phyloP scores from a whole-genome alignment of 2,888 invertebrate genomes.

The Xylota sylvarum region DNA sequence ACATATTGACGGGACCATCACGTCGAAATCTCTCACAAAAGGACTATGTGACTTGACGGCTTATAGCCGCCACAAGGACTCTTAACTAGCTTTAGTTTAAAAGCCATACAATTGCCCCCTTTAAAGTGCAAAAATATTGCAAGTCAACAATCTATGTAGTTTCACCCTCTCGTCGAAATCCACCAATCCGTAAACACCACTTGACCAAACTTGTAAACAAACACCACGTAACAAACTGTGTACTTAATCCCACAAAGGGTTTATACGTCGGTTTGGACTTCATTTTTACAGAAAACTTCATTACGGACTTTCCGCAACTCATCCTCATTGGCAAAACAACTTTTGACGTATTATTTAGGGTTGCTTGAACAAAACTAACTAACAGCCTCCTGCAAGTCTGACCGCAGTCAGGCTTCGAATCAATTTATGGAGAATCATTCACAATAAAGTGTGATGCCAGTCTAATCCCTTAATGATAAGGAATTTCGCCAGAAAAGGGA shows the following conservation, averaged over 20 bases:
- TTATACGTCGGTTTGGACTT: background rate
- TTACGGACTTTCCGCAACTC: background rate
- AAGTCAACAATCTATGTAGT: background rate
- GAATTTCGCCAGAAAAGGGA: constrained; percentile 1
- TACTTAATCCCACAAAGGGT: background rate
- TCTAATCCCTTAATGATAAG: constrained; percentile 17
- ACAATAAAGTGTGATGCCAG: background rate
- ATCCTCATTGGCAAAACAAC: background rate
- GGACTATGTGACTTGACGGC: no score
- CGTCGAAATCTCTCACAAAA: no score
- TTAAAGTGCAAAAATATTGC: background rate
- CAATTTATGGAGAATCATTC: constrained; percentile 11
- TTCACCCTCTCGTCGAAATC: background rate
- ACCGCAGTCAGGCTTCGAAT: constrained; percentile 3
- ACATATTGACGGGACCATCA: no score
- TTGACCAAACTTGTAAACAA: background rate
- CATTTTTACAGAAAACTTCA: background rate
- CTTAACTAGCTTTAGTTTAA: no score
- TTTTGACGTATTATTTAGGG: constrained; percentile 13
- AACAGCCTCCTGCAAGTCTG: constrained; percentile 6
- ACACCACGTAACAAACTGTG: background rate
- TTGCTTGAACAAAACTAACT: constrained; percentile 1
- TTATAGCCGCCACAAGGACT: no score
- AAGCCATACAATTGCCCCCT: no score
- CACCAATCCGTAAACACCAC: background rate